phyloP scores from a whole-genome alignment of 2,113 vertebrate genomes.

The Chascanopsetta lugubris region DNA sequence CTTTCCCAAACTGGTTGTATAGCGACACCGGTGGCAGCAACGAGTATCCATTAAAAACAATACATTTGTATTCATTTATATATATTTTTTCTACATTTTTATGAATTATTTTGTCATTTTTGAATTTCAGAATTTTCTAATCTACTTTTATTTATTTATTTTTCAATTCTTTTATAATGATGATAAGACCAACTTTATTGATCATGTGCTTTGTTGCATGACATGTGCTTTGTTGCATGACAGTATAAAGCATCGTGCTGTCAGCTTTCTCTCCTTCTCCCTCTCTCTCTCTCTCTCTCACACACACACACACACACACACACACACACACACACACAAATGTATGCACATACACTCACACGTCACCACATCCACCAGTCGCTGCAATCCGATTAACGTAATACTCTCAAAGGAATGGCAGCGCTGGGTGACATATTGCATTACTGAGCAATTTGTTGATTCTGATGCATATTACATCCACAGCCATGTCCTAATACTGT shows the following conservation, averaged over 20 bases:
- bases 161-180: no score
- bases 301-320: neutral
- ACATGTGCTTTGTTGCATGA: neutral
- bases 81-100: no score
- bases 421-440: conserved; percentile 3
- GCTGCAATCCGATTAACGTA: conserved; percentile 40
- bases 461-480: neutral
- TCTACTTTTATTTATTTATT: no score
- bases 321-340: conserved; percentile 2
- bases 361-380: conserved; percentile 15
- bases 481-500: conserved; percentile 1
- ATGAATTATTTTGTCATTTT: no score
- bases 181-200: no score
- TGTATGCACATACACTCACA: neutral
- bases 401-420: conserved; percentile 24
- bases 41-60: no score
- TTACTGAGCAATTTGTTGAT: conserved; percentile 13
- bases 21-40: no score
- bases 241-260: neutral
- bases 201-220: no score
- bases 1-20: no score
- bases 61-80: no score
- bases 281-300: no score
- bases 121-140: no score
- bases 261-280: neutral